phyloP scores from a whole-genome alignment of 2,888 invertebrate species.

The Leptinotarsa haldemani region DNA sequence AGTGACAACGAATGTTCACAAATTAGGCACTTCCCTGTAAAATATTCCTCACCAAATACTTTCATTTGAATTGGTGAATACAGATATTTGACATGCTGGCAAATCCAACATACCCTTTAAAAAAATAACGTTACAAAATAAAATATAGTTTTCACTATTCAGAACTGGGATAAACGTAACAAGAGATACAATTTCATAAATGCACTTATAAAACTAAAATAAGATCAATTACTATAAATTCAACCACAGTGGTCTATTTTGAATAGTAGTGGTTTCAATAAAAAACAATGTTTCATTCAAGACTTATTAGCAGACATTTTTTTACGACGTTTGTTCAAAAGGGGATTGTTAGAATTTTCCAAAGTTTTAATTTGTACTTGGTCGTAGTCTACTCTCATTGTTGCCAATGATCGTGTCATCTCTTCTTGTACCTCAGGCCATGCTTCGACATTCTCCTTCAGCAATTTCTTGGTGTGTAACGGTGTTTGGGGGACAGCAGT shows the following conservation, averaged over 20 bases:
- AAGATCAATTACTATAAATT: slow-evolving; percentile 26
- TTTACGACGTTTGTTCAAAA: slow-evolving; percentile 86
- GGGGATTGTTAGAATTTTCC: slow-evolving; percentile 91
- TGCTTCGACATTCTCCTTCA: slow-evolving; percentile 90
- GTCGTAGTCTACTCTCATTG: slow-evolving; percentile 98
- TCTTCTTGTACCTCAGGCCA: slow-evolving; percentile 99
- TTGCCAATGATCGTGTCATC: slow-evolving; percentile 97
- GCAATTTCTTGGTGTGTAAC: slow-evolving; percentile 87
- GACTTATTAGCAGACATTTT: slow-evolving; percentile 39
- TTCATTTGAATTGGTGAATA: not conserved
- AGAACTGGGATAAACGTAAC: slow-evolving; percentile 12
- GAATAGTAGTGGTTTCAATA: slow-evolving; percentile 8
- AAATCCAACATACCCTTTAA: not conserved
- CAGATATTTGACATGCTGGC: not conserved
- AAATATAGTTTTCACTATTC: not conserved
- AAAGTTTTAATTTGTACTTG: slow-evolving; percentile 93
- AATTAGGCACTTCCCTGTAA: not conserved
- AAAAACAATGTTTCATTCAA: slow-evolving; percentile 28
- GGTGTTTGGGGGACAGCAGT: slow-evolving; percentile 95
- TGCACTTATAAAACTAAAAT: slow-evolving; percentile 33
- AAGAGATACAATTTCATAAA: slow-evolving; percentile 30
- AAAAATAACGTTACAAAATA: not conserved
- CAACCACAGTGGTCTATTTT: slow-evolving; percentile 6
- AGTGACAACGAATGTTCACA: too few relatives aligned
- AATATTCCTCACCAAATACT: not conserved